Evolutionary conservation across 23 tunicate species (phyloP).

Genomic region (Trididemnum miniatum): DNA sequence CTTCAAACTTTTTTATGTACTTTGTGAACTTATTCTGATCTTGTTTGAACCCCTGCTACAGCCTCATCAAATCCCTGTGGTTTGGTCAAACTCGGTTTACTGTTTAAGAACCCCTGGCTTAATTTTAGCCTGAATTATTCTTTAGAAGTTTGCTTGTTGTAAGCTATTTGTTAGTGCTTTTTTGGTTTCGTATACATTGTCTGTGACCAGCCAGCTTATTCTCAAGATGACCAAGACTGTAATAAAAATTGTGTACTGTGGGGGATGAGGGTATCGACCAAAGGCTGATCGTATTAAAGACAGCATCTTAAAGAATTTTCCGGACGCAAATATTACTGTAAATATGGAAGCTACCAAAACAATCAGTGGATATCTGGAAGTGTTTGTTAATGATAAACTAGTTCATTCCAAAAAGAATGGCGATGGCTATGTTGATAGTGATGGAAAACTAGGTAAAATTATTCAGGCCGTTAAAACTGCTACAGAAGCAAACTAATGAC

Average conservation of each 20-base stretch:
- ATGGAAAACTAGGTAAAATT: slow-evolving; percentile 56
- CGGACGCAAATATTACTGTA: background rate
- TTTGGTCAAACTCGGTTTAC: too few species aligned
- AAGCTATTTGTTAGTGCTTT: too few species aligned
- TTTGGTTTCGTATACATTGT: too few species aligned
- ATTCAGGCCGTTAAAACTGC: slow-evolving; percentile 41
- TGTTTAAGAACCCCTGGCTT: too few species aligned
- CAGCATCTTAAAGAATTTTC: slow-evolving; percentile 27
- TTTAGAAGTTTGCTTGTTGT: too few species aligned
- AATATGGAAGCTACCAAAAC: slow-evolving; percentile 7
- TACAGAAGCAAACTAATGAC: too few species aligned
- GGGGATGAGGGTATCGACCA: slow-evolving; percentile 59
- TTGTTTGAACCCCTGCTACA: too few species aligned
- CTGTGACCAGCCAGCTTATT: too few species aligned
- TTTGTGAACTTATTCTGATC: too few species aligned
- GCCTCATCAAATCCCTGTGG: too few species aligned
- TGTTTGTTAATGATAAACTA: slow-evolving; percentile 48
- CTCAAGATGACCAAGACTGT: slow-evolving; percentile 17
- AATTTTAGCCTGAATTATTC: too few species aligned
- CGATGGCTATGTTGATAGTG: slow-evolving; percentile 75
- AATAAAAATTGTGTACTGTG: slow-evolving; percentile 56
- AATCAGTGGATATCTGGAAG: slow-evolving; percentile 54
- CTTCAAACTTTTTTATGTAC: too few species aligned
- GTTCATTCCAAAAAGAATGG: slow-evolving; percentile 86
- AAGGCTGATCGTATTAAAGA: slow-evolving; percentile 19